Base-by-base conservation (phyloP, 2,888 invertebrate species). In the Noctua pronuba region DNA sequence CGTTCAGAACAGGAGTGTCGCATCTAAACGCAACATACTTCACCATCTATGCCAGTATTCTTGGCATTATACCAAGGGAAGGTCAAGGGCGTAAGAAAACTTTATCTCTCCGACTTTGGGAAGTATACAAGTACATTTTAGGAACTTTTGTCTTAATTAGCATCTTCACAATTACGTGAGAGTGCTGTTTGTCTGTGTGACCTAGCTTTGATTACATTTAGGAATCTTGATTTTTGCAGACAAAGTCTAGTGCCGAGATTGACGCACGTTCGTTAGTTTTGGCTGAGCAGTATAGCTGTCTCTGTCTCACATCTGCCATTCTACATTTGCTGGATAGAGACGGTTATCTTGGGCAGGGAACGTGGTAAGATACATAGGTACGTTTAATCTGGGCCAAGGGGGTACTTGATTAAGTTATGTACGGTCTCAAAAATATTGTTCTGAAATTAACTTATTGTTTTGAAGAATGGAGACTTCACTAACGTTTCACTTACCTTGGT, bases 131-230 rank as follows among this genome's bases (percentile, higher is more conserved):
- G 67, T 49, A 80, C 49, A 65, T 80, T 84, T 71, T 64, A 49
- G 55, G 41, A 80, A 84, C n/a, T 80, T 84, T 62, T 31, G 70
- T 55, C 75, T 75, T 82, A 84, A 84, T 75, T 84, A 80, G 66
- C 64, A 83, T 82, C 79, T 84, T 73, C 68, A 46, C 68, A 66
- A 79, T 73, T 65, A 55, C 24, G 68, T 52, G 55, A 67, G 28
- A 58, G 62, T 21, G 18, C 1, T 81, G 46, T 75, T 46, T 72
- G 58, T 58, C 35, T 4, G 52, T 44, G 8, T 68, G 49, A 68
- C 28, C 67, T 65, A 13, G 65, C 65, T 46, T 73, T 21, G 46
- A 71, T 77, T 77, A 38, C 28, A 80, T 81, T 62, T 41, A 38
- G 41, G 16, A 28, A 2, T 16, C 44, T 35, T 31, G 49, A 21